These are phyloP conservation scores for Syngnathus typhle DNA, from an alignment of 2,113 vertebrate species.

Conservation along the genomic window DNA sequence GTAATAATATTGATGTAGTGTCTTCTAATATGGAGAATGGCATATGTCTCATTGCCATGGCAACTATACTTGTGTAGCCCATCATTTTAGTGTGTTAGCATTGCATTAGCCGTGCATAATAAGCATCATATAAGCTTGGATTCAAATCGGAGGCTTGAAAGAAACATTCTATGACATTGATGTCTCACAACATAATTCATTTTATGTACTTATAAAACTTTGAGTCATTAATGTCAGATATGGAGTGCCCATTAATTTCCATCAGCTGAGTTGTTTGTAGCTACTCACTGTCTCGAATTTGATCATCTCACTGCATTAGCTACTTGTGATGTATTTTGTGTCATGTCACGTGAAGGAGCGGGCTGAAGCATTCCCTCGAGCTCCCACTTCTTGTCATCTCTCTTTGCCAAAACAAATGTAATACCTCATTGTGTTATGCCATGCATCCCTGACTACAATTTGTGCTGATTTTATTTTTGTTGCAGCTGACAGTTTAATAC, in stretches of 20 bases:
- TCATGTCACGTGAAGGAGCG: conserved; percentile 12
- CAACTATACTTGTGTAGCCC: not conserved
- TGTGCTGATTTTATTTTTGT: not conserved
- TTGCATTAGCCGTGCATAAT: too few species aligned
- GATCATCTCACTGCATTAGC: conserved; percentile 10
- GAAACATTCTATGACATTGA: conserved; percentile 49
- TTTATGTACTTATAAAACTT: conserved; percentile 4
- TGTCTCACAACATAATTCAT: conserved; percentile 38
- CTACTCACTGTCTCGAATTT: conserved; percentile 13
- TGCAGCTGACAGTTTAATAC: not conserved
- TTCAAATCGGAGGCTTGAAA: not conserved
- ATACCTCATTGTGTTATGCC: not conserved
- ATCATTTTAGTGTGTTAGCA: not conserved
- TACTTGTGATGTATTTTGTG: not conserved
- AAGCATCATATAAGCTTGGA: not conserved
- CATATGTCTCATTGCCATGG: not conserved
- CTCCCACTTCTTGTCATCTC: not conserved
- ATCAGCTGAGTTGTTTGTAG: conserved; percentile 19
- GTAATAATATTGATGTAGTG: too few species aligned
- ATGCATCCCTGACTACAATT: not conserved
- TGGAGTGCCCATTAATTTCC: not conserved
- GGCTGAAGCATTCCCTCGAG: not conserved
- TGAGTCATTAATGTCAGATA: conserved; percentile 6
- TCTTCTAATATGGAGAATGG: not conserved
- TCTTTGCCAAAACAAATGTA: not conserved